Percentiles rank a stretch among this genome's conserved stretches.
These are phyloP conservation scores for Phyllotreta striolata DNA, from an alignment of 2,888 invertebrate species.

Conservation along the genomic window DNA sequence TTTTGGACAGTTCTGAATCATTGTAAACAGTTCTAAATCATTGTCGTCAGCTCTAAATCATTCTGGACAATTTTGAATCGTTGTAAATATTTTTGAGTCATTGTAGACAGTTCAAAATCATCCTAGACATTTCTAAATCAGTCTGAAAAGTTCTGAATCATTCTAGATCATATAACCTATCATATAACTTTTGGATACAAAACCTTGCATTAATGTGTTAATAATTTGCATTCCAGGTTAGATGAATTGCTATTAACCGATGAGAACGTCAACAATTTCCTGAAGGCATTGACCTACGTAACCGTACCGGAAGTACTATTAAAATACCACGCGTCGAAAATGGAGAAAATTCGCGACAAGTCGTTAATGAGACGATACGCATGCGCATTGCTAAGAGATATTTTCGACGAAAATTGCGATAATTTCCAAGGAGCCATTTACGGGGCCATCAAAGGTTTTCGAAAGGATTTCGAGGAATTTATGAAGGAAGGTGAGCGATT, in stretches of 20 bases:
- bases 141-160: too few species aligned
- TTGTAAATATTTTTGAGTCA: too few species aligned
- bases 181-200: too few species aligned
- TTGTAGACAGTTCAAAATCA: too few species aligned
- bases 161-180: too few species aligned
- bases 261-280: constrained; percentile 56
- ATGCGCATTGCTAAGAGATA: constrained; percentile 38
- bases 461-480: constrained; percentile 34
- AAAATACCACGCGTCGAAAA: constrained; percentile 54
- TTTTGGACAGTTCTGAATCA: too few species aligned
- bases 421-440: constrained; percentile 57
- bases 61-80: too few species aligned
- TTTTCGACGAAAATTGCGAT: constrained; percentile 43
- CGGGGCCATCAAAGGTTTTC: constrained; percentile 46
- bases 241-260: constrained; percentile 52
- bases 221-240: constrained; percentile 52
- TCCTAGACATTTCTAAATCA: too few species aligned
- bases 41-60: too few species aligned
- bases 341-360: constrained; percentile 43
- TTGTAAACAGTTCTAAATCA: too few species aligned
- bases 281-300: constrained; percentile 61
- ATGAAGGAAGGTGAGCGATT: neutral
- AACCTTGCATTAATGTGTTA: too few species aligned
- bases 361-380: constrained; percentile 21
- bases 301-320: constrained; percentile 60